A percentile compares a stretch with the other conserved stretches of the same genome.
Conservation (phyloP, 2,113 vertebrate species). For the Puntigrus tetrazona region DNA sequence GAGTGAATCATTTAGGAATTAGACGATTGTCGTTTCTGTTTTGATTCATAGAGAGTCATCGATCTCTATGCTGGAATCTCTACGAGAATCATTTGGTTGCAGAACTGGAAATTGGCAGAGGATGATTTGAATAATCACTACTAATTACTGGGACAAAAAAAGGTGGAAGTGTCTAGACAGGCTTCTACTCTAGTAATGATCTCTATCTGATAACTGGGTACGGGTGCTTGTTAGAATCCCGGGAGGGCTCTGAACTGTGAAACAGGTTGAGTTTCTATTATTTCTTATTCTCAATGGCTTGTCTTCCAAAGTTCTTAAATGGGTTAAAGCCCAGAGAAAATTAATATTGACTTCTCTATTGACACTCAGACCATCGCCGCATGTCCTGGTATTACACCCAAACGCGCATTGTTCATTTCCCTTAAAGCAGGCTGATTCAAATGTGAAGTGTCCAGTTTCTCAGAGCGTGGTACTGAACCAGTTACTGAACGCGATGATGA, state of each 20-base stretch:
- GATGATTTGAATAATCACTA: not conserved
- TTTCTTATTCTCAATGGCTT: slow-evolving; percentile 3
- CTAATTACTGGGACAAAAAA: not conserved
- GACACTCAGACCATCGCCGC: slow-evolving; percentile 19
- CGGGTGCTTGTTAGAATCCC: not conserved
- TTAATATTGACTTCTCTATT: slow-evolving; percentile 50
- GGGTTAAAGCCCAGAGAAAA: slow-evolving; percentile 41
- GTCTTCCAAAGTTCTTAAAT: slow-evolving; percentile 11
- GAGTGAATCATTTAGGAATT: not conserved
- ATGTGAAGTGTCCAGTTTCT: not conserved
- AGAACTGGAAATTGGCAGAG: not conserved
- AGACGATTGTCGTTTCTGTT: not conserved
- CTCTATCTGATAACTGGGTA: slow-evolving; percentile 8
- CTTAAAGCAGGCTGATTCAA: not conserved
- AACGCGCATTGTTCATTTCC: slow-evolving; percentile 17
- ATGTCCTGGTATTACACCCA: slow-evolving; percentile 4
- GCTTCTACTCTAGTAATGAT: not conserved
- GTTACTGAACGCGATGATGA: not conserved
- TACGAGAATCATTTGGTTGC: not conserved
- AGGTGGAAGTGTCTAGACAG: not conserved
- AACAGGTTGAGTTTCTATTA: slow-evolving; percentile 33
- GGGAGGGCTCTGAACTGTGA: slow-evolving; percentile 12
- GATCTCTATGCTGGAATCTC: not conserved
- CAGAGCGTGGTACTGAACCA: not conserved
- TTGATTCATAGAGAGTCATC: not conserved